These are phyloP conservation scores for Drosophila neutralis DNA, from an alignment of 2,888 invertebrate species.

Conservation along the genomic window DNA sequence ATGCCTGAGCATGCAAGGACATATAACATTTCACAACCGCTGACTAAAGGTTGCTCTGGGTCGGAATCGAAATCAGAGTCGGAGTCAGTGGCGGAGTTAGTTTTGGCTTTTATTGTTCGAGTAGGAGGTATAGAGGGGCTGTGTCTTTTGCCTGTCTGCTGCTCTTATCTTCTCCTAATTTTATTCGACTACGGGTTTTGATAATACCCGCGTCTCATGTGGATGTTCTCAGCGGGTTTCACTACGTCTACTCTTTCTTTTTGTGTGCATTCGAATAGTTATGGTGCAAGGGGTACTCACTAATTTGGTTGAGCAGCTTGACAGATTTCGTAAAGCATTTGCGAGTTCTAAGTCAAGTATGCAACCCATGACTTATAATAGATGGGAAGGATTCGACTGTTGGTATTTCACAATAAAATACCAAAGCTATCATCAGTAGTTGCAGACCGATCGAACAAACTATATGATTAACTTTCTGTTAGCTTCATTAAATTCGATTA, in stretches of 20 bases:
- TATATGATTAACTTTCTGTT: neutral
- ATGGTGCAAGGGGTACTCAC: neutral
- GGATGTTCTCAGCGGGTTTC: constrained; percentile 25
- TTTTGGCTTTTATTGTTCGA: constrained; percentile 4
- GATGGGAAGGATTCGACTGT: neutral
- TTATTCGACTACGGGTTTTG: constrained; percentile 36
- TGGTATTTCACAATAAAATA: neutral
- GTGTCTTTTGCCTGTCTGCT: constrained; percentile 29
- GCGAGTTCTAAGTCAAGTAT: neutral
- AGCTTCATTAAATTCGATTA: neutral
- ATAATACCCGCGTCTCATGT: constrained; percentile 37
- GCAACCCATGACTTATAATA: neutral
- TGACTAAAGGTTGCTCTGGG: constrained; percentile 33
- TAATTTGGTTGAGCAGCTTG: neutral
- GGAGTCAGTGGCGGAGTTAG: constrained; percentile 6
- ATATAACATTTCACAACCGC: neutral
- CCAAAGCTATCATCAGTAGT: no score
- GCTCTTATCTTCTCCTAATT: constrained; percentile 42
- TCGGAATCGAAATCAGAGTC: constrained; percentile 7
- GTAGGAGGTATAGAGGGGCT: neutral
- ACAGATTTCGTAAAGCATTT: neutral
- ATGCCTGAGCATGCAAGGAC: constrained; percentile 1
- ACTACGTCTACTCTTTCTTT: constrained; percentile 1
- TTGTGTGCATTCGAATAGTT: neutral
- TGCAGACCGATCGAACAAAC: neutral